phyloP scores from a whole-genome alignment of 2,113 vertebrate species.

The Myrmecobius fasciatus region DNA sequence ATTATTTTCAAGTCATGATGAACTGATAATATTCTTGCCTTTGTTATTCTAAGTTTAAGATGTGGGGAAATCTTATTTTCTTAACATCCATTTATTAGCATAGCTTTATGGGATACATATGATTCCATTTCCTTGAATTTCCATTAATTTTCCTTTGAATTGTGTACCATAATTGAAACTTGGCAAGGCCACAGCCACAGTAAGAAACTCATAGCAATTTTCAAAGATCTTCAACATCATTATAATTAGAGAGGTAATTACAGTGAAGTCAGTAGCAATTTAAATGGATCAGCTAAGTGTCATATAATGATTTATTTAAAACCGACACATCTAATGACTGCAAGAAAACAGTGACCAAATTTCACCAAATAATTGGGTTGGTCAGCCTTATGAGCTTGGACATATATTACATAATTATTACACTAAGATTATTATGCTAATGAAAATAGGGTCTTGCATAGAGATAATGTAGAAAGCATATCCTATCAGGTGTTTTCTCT shows the following conservation, averaged over 20 bases:
- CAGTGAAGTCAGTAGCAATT: slow-evolving; percentile 33
- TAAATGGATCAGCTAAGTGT: slow-evolving; percentile 49
- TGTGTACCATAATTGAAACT: rapidly evolving
- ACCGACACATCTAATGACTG: slow-evolving; percentile 55
- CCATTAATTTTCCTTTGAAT: background rate
- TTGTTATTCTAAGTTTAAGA: slow-evolving; percentile 34
- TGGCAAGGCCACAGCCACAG: slow-evolving; percentile 13
- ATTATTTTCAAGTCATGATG: background rate
- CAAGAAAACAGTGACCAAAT: slow-evolving; percentile 45
- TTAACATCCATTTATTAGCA: slow-evolving; percentile 21
- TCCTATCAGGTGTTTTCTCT: background rate
- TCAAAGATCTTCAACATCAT: slow-evolving; percentile 39
- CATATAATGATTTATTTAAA: slow-evolving; percentile 58
- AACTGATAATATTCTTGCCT: background rate
- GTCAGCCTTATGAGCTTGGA: slow-evolving; percentile 24
- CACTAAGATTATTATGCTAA: background rate
- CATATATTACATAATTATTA: background rate
- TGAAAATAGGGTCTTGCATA: slow-evolving; percentile 16
- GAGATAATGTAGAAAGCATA: background rate
- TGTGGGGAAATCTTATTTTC: slow-evolving; percentile 58
- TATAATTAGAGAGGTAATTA: slow-evolving; percentile 44
- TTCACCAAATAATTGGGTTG: slow-evolving; percentile 15
- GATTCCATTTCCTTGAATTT: slow-evolving; percentile 31
- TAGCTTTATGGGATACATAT: slow-evolving; percentile 1
- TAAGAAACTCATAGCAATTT: slow-evolving; percentile 49